A percentile compares a stretch with the other conserved stretches of the same genome.
Evolutionary conservation across 2,888 invertebrate genomes (phyloP).

Genomic region (Drosophila subquinaria): DNA sequence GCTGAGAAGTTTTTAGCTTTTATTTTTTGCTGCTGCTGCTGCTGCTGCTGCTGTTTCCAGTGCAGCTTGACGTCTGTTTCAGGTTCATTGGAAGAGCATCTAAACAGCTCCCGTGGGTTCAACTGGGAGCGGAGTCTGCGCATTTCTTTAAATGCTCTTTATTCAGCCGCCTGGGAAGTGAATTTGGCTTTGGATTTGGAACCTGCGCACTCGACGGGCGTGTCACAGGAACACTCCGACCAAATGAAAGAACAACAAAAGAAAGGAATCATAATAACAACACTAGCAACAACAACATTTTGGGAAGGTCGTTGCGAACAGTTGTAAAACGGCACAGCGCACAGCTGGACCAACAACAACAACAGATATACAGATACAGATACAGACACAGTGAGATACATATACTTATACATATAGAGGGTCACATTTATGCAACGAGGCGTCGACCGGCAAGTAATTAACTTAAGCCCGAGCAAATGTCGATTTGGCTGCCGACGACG

Average conservation of each 20-base stretch:
- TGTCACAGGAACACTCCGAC: slow-evolving; percentile 65
- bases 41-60: slow-evolving; percentile 37
- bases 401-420: not conserved
- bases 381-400: not conserved
- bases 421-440: slow-evolving; percentile 74
- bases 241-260: slow-evolving; percentile 24
- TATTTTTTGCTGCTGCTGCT: slow-evolving; percentile 17
- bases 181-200: slow-evolving; percentile 30
- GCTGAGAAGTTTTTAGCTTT: slow-evolving; percentile 14
- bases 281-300: slow-evolving; percentile 58
- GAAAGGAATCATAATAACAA: slow-evolving; percentile 17
- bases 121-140: slow-evolving; percentile 54
- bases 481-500: slow-evolving; percentile 52
- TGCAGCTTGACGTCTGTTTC: slow-evolving; percentile 62
- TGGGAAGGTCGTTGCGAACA: slow-evolving; percentile 78
- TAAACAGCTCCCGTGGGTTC: slow-evolving; percentile 53
- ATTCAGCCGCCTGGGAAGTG: slow-evolving; percentile 57
- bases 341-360: slow-evolving; percentile 67
- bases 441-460: slow-evolving; percentile 80
- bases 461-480: slow-evolving; percentile 72
- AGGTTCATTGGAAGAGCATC: slow-evolving; percentile 68
- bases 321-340: slow-evolving; percentile 69
- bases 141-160: slow-evolving; percentile 39
- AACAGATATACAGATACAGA: slow-evolving; percentile 16
- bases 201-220: slow-evolving; percentile 78